Evolutionary conservation across 2,797 vertebrate species (phyloP).

Genomic region (Tangara arthus): DNA sequence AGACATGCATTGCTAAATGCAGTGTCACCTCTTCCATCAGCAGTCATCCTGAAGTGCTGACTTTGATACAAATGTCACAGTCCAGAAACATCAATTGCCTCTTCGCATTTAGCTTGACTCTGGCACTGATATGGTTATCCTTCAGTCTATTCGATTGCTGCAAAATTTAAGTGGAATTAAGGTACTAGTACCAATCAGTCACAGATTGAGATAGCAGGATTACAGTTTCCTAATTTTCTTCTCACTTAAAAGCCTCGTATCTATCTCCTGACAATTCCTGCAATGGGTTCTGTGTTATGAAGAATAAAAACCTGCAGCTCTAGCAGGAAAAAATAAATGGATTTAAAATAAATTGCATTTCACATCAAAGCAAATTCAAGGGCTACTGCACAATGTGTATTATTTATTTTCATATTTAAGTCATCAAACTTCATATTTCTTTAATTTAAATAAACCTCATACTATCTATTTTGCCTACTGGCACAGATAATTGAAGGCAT

Average conservation of each 20-base stretch:
- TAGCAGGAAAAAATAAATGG: not conserved
- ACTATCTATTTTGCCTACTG: not conserved
- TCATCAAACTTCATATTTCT: conserved; percentile 12
- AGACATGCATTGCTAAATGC: not conserved
- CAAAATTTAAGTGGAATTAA: conserved; percentile 17
- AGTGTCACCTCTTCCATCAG: not conserved
- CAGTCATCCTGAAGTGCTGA: not conserved
- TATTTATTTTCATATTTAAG: conserved; percentile 58
- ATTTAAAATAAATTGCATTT: conserved; percentile 31
- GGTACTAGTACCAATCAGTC: not conserved
- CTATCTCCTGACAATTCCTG: not conserved
- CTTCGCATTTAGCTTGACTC: not conserved
- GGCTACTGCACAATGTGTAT: conserved; percentile 11
- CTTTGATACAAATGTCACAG: not conserved
- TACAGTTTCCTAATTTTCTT: not conserved
- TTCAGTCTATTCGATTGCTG: not conserved
- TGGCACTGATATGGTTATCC: not conserved
- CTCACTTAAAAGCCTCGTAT: not conserved
- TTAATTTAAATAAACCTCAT: conserved; percentile 3
- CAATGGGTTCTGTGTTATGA: not conserved
- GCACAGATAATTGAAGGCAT: not conserved
- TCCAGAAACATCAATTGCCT: not conserved
- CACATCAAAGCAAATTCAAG: conserved; percentile 1
- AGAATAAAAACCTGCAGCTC: not conserved
- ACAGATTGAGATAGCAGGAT: not conserved